Percentiles rank a stretch among this genome's conserved stretches.
phyloP scores from a whole-genome alignment of 2,888 invertebrate species.

The Metellina segmentata region DNA sequence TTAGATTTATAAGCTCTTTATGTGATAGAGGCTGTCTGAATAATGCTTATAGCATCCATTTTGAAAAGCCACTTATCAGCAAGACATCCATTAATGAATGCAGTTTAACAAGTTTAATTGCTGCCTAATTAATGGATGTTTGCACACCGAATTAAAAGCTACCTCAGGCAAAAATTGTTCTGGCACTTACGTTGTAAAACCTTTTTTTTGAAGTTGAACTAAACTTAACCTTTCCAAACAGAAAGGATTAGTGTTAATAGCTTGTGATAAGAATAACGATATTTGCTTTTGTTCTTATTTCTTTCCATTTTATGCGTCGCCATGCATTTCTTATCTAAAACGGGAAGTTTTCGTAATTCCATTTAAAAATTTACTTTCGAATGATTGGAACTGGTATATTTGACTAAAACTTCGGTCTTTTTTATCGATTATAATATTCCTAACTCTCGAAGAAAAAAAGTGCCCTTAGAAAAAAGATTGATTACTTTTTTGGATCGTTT shows the following conservation, averaged over 20 bases:
- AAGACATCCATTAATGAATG: conserved; percentile 45
- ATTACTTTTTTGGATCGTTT: conserved; percentile 12
- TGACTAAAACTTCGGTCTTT: conserved; percentile 11
- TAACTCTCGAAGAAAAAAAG: conserved; percentile 3
- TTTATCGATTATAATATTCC: conserved; percentile 24
- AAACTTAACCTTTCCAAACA: conserved; percentile 34
- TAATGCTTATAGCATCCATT: conserved; percentile 35
- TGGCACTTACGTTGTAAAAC: background rate
- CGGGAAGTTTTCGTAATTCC: background rate
- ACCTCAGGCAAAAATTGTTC: conserved; percentile 31
- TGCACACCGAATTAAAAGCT: conserved; percentile 56
- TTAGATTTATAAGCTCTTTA: conserved; percentile 39
- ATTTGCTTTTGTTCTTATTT: conserved; percentile 32
- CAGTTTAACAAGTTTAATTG: conserved; percentile 62
- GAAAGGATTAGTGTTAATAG: conserved; percentile 52
- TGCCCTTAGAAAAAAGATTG: background rate
- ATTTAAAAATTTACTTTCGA: conserved; percentile 29
- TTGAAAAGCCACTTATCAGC: conserved; percentile 55
- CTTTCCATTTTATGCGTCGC: background rate
- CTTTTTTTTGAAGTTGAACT: background rate
- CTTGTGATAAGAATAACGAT: conserved; percentile 42
- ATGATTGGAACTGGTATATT: background rate
- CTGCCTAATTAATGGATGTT: conserved; percentile 61
- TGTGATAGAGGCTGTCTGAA: conserved; percentile 10
- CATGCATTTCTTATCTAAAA: conserved; percentile 7